Evolutionary conservation across 35 echinoderm and acorn worm genomes (phyloP).

Genomic region (Heliocidaris tuberculata): DNA sequence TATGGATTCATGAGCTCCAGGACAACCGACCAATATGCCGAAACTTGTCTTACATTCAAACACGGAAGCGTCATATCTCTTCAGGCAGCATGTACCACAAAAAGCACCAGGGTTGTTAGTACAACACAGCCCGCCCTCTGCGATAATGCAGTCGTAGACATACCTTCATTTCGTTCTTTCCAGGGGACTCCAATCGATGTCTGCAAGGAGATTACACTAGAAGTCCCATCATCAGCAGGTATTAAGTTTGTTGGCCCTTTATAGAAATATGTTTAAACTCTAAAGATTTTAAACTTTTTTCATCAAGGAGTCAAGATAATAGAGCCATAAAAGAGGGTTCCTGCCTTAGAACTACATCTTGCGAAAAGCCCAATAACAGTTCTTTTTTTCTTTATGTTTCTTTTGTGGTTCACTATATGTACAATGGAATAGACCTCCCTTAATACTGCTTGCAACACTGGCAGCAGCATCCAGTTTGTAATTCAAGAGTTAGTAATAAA

Average conservation of each 20-base stretch:
- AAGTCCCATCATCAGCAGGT: constrained; percentile 2
- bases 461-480: too few relatives aligned
- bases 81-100: neutral
- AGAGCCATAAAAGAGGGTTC: too few relatives aligned
- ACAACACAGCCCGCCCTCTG: neutral
- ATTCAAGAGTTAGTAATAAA: too few relatives aligned
- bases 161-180: neutral
- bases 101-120: neutral
- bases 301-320: too few relatives aligned
- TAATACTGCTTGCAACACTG: too few relatives aligned
- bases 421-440: too few relatives aligned
- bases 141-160: neutral
- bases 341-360: too few relatives aligned
- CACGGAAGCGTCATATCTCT: neutral
- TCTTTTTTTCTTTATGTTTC: too few relatives aligned
- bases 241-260: neutral
- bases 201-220: neutral
- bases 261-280: neutral
- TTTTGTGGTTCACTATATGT: too few relatives aligned
- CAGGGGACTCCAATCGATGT: neutral
- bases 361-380: too few relatives aligned
- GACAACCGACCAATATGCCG: neutral
- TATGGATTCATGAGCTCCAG: constrained; percentile 12
- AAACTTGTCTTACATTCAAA: constrained; percentile 22
- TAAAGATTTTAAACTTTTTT: neutral